Evolutionary conservation across 1,140 invertebrate genomes (phyloP), one percentile per base, ranked within the genome.

Genomic region (Solenopsis invicta): DNA sequence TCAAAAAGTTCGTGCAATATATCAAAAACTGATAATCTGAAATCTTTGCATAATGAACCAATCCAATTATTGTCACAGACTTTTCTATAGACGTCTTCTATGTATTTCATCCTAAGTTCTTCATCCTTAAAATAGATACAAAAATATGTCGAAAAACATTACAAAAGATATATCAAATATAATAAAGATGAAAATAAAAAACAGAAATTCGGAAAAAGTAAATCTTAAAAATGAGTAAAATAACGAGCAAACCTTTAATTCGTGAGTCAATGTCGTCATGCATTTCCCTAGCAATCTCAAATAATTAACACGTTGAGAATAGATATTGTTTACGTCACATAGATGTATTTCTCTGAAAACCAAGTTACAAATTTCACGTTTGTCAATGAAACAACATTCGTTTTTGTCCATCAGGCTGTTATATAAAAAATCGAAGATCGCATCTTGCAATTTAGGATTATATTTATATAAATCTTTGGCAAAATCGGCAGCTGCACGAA

Each of bases 31-130:
- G 92, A 90, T 8, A 87, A 86, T 89, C 93, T 89, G 18, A 91
- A 92, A 77, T 91, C 90, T 41, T 78, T 48, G 54, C 85, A 62
- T 6, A 91, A 72, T 4, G 88, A 87, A 84, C 91, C 64, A 48
- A 94, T 94, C 92, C 90, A 92, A 29, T 85, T 85, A 80, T 92
- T 89, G 24, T 92, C 89, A n/a, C 91, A 89, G 41, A 94, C 90
- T 12, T 69, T 87, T 59, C 89, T 88, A 80, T 93, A 93, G 8
- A 94, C 76, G 16, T 85, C 69, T 9, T 85, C 76, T 50, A 64
- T 82, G 34, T 81, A 74, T 37, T 89, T 77, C 4, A 74, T 71
- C 8, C 29, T 9, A 34, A 80, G 74, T 10, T 41, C 8, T 66
- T 81, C n/a, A 41, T 85, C 45, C 90, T 92, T 64, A 10, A 91